A percentile compares a stretch with the other conserved stretches of the same genome.
These are phyloP conservation scores for Bombus superbus DNA, from an alignment of 1,140 invertebrate genomes.

Conservation along the genomic window DNA sequence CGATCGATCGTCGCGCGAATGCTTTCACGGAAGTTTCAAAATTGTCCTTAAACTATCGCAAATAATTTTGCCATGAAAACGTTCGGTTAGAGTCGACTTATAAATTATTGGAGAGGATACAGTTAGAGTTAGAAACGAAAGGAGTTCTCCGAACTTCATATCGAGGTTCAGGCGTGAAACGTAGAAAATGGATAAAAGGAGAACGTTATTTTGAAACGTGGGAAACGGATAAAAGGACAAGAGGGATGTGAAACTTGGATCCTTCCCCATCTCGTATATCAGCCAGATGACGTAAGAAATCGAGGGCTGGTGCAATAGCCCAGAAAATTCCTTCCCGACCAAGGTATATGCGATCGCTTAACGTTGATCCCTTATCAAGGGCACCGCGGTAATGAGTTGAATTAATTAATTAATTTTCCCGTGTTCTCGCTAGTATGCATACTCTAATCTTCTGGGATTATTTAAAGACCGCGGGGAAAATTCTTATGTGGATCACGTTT, in stretches of 20 bases:
- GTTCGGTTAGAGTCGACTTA: neutral
- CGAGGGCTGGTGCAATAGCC: constrained; percentile 26
- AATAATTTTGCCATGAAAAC: neutral
- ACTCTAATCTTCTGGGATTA: neutral
- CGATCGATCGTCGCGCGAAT: neutral
- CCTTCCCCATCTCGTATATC: constrained; percentile 46
- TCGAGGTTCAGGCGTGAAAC: constrained; percentile 23
- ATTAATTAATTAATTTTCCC: constrained; percentile 41
- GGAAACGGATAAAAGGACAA: neutral
- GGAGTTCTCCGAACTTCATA: constrained; percentile 10
- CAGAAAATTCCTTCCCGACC: constrained; percentile 41
- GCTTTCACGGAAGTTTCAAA: neutral
- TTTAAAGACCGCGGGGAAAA: neutral
- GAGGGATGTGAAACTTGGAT: constrained; percentile 40
- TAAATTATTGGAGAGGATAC: neutral
- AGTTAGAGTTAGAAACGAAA: neutral
- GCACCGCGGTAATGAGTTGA: constrained; percentile 18
- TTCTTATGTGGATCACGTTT: neutral
- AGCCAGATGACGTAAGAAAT: constrained; percentile 39
- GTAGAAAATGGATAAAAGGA: neutral
- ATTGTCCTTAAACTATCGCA: neutral
- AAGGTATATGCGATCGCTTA: neutral
- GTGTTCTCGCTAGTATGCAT: neutral
- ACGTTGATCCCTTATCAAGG: neutral
- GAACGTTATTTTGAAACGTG: constrained; percentile 55